Conservation (phyloP, 2,797 vertebrate genomes). For the Microhierax caerulescens region DNA sequence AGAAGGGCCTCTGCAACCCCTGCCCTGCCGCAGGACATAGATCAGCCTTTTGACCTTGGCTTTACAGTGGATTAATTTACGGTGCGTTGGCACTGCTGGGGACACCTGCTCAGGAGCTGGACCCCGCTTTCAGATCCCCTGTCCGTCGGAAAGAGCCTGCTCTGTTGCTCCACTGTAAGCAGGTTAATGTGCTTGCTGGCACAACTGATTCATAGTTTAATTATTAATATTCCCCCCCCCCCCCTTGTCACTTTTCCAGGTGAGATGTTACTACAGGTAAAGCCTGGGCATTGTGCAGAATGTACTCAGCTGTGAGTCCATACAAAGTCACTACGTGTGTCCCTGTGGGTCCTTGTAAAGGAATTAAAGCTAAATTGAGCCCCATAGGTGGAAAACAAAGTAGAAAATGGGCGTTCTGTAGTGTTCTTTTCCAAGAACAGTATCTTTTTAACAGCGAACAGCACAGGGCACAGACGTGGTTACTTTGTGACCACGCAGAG, state of each 20-base stretch:
- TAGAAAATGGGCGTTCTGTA: not conserved
- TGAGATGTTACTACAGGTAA: not conserved
- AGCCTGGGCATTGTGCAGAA: not conserved
- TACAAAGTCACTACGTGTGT: not conserved
- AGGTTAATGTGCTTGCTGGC: not conserved
- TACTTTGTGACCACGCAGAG: not conserved
- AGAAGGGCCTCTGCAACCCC: not conserved
- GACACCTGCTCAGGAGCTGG: not conserved
- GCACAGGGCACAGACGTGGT: not conserved
- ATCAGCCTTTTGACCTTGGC: not conserved
- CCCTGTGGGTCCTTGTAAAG: not conserved
- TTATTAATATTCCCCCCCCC: not conserved
- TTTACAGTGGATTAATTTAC: not conserved
- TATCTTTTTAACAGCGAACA: not conserved
- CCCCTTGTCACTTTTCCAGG: not conserved
- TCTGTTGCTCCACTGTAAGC: not conserved
- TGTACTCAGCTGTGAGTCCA: not conserved
- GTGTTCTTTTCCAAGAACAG: not conserved
- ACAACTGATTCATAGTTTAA: not conserved
- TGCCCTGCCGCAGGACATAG: not conserved
- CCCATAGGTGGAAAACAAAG: not conserved
- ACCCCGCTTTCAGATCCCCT: not conserved
- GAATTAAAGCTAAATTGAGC: not conserved
- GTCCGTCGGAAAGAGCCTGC: not conserved
- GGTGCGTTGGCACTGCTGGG: not conserved